Evolutionary conservation across 2,888 invertebrate species (phyloP).

Genomic region (Drosophila kokeensis): DNA sequence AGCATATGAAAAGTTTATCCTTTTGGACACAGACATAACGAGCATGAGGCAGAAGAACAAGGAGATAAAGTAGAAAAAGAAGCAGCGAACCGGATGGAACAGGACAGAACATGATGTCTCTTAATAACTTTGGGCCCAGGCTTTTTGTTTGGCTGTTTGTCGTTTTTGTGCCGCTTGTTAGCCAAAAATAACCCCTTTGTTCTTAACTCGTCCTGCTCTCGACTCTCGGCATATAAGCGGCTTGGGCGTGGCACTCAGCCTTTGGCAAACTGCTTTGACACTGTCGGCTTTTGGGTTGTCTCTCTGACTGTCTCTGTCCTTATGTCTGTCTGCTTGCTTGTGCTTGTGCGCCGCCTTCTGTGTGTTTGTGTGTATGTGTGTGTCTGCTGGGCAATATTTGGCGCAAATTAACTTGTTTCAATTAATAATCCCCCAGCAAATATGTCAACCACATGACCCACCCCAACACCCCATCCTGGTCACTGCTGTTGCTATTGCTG

Average conservation of each 20-base stretch:
- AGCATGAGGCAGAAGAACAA: background rate
- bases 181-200: slow-evolving; percentile 12
- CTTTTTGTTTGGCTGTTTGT: slow-evolving; percentile 72
- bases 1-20: slow-evolving; percentile 77
- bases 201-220: background rate
- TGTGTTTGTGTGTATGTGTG: slow-evolving; percentile 17
- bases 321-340: slow-evolving; percentile 4
- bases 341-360: slow-evolving; percentile 24
- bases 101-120: slow-evolving; percentile 65
- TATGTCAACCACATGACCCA: slow-evolving; percentile 80
- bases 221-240: slow-evolving; percentile 14
- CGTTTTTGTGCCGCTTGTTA: slow-evolving; percentile 63
- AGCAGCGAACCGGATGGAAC: slow-evolving; percentile 11
- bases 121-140: slow-evolving; percentile 73
- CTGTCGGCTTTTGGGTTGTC: slow-evolving; percentile 53
- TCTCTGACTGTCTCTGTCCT: background rate
- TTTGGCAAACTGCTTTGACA: slow-evolving; percentile 67
- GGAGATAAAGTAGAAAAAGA: slow-evolving; percentile 1
- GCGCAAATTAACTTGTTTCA: slow-evolving; percentile 84
- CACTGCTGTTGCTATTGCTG: slow-evolving; percentile 25
- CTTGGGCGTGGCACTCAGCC: slow-evolving; percentile 57
- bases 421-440: slow-evolving; percentile 84
- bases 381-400: slow-evolving; percentile 66
- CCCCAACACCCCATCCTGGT: background rate
- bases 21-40: slow-evolving; percentile 26